A percentile compares a stretch with the other conserved stretches of the same genome.
phyloP scores from a whole-genome alignment of 2,113 vertebrate genomes.

The Leptodactylus fuscus region DNA sequence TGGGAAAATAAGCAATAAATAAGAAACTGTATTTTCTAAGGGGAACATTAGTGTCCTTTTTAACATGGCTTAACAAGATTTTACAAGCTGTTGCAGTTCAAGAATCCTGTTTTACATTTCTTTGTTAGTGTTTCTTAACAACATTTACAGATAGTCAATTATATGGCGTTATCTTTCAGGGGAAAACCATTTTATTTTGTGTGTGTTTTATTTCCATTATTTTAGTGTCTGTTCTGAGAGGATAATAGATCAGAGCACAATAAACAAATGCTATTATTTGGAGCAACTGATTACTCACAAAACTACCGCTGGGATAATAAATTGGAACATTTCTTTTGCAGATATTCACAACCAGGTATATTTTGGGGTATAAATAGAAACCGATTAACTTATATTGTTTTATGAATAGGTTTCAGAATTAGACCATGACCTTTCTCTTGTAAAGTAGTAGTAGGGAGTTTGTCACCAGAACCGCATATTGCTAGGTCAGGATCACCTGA shows the following conservation, averaged over 20 bases:
- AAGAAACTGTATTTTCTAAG: slow-evolving; percentile 80
- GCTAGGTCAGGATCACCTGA: too few species aligned
- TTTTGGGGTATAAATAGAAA: background rate
- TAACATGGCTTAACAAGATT: slow-evolving; percentile 80
- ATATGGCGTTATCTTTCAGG: slow-evolving; percentile 72
- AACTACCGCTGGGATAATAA: slow-evolving; percentile 31
- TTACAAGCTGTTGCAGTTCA: slow-evolving; percentile 80
- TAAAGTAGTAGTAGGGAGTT: too few species aligned
- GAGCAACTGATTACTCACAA: slow-evolving; percentile 57
- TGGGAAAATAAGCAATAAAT: slow-evolving; percentile 78
- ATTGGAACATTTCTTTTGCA: background rate
- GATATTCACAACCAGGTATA: background rate
- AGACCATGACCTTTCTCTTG: background rate
- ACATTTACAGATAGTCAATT: slow-evolving; percentile 76
- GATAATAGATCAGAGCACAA: slow-evolving; percentile 70
- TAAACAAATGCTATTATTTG: slow-evolving; percentile 61
- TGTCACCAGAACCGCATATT: too few species aligned
- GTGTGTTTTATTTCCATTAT: slow-evolving; percentile 65
- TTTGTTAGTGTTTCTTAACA: slow-evolving; percentile 78
- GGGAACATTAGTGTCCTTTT: slow-evolving; percentile 77
- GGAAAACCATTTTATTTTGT: slow-evolving; percentile 69
- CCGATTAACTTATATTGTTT: slow-evolving; percentile 1
- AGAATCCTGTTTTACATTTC: slow-evolving; percentile 81
- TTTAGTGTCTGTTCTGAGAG: slow-evolving; percentile 63
- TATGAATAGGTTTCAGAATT: background rate